phyloP scores from a whole-genome alignment of 2,888 invertebrate species.

The Azorinus chamasolen region DNA sequence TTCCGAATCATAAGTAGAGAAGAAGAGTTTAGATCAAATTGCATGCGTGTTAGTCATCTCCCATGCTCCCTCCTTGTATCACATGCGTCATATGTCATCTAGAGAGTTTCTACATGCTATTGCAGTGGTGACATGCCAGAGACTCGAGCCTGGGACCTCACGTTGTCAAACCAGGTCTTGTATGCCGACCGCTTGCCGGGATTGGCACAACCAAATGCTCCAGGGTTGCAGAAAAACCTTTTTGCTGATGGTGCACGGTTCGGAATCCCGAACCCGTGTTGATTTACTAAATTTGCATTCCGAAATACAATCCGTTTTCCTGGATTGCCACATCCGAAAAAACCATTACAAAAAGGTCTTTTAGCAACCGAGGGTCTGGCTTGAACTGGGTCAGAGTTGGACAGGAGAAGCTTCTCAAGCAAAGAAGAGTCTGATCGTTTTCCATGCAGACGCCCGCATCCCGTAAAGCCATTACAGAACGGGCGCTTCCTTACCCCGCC shows the following conservation, averaged over 20 bases:
- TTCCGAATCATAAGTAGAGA: no score
- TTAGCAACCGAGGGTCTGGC: slow-evolving; percentile 49
- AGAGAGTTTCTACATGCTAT: no score
- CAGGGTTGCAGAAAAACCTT: slow-evolving; percentile 55
- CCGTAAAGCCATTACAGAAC: slow-evolving; percentile 77
- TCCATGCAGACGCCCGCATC: slow-evolving; percentile 71
- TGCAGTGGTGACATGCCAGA: no score
- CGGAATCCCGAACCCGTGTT: slow-evolving; percentile 14
- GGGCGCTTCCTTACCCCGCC: slow-evolving; percentile 69
- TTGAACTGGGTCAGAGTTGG: slow-evolving; percentile 18
- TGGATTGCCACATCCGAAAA: slow-evolving; percentile 74
- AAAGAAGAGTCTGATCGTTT: slow-evolving; percentile 49
- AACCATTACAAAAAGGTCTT: slow-evolving; percentile 77
- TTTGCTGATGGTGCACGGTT: slow-evolving; percentile 22
- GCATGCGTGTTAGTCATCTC: no score
- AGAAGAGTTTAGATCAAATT: no score
- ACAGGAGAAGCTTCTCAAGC: slow-evolving; percentile 31
- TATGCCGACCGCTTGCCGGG: slow-evolving; percentile 40
- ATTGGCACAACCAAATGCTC: slow-evolving; percentile 54
- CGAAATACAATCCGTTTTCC: slow-evolving; percentile 60
- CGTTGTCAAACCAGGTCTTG: no score
- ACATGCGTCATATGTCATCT: no score
- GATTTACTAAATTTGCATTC: slow-evolving; percentile 27
- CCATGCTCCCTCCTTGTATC: no score
- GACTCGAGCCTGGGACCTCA: no score